phyloP scores from a whole-genome alignment of 2,888 invertebrate species.

The Podotricha telesiphe region DNA sequence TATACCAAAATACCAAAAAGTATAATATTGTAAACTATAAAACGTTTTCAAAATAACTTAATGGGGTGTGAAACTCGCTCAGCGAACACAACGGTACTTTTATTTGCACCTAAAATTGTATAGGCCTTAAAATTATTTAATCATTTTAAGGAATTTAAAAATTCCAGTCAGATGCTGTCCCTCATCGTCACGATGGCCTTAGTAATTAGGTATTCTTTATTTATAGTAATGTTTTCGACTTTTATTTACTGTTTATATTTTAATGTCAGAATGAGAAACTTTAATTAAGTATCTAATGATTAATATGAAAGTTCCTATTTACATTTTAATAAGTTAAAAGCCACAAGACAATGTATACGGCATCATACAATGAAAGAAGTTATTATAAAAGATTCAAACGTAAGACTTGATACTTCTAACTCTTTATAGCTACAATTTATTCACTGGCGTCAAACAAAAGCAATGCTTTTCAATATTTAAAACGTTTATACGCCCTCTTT shows the following conservation, averaged over 20 bases:
- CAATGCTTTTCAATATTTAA: conserved; percentile 25
- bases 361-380: conserved; percentile 14
- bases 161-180: no score
- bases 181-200: no score
- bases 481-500: conserved; percentile 3
- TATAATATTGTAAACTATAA: not conserved
- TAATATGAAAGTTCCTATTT: not conserved
- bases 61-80: not conserved
- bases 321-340: not conserved
- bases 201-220: no score
- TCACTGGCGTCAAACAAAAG: conserved; percentile 11
- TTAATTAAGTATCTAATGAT: not conserved
- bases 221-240: not conserved
- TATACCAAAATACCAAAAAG: not conserved
- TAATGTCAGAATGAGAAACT: no score
- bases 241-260: not conserved
- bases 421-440: conserved; percentile 21
- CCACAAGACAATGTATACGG: not conserved
- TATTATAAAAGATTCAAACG: conserved; percentile 35
- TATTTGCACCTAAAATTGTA: conserved; percentile 38
- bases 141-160: conserved; percentile 30
- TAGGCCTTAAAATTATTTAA: conserved; percentile 30
- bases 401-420: conserved; percentile 23
- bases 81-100: conserved; percentile 30
- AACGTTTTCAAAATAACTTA: conserved; percentile 8